A percentile compares a stretch with the other conserved stretches of the same genome.
Conservation (phyloP, 2,888 invertebrate species). For the Cataglyphis cursor region DNA sequence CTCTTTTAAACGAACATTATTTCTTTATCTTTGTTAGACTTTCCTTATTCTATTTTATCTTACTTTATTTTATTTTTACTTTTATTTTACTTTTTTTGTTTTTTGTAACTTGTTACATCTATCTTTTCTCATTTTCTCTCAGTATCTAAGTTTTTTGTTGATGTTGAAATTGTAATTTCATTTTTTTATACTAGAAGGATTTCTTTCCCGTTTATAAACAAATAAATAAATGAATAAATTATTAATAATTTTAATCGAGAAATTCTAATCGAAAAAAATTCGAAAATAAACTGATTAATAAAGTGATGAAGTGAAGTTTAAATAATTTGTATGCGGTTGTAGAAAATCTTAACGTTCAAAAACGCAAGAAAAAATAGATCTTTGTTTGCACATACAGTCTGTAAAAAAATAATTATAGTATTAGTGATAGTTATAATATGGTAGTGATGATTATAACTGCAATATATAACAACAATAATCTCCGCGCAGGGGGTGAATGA, state of each 20-base stretch:
- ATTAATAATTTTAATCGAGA: background rate
- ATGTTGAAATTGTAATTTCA: too few species aligned
- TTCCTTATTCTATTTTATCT: too few species aligned
- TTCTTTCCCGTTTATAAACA: too few species aligned
- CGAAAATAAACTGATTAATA: background rate
- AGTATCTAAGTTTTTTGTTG: too few species aligned
- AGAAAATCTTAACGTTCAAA: background rate
- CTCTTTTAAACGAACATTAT: too few species aligned
- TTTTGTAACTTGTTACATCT: too few species aligned
- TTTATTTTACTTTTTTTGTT: too few species aligned
- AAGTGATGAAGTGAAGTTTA: background rate
- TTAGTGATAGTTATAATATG: background rate
- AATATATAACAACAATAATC: slow-evolving; percentile 48
- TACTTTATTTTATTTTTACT: too few species aligned
- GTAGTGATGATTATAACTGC: background rate
- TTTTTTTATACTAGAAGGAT: too few species aligned
- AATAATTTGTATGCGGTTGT: background rate
- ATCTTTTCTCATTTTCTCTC: too few species aligned
- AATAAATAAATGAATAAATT: background rate
- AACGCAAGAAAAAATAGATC: background rate
- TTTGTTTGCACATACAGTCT: too few species aligned
- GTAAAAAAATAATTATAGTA: slow-evolving; percentile 5
- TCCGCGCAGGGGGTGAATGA: slow-evolving; percentile 23
- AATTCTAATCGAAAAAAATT: background rate
- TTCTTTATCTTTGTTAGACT: too few species aligned